Conservation (phyloP, 2,797 vertebrate genomes). For the Cynodonichthys magdalenae region DNA sequence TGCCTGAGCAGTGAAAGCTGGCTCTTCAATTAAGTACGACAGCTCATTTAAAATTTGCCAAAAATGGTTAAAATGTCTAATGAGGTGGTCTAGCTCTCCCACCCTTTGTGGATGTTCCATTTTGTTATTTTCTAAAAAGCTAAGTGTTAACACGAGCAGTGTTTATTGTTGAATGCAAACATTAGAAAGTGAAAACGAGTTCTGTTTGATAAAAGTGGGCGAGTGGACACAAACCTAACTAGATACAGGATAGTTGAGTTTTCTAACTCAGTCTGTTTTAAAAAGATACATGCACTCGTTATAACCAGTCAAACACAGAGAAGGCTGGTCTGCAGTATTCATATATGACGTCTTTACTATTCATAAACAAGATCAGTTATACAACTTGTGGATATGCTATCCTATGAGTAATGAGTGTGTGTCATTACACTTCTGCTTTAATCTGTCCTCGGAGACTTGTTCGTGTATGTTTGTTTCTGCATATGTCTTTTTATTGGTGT, state of each 20-base stretch:
- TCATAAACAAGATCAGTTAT: conserved; percentile 42
- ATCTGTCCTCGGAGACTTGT: conserved; percentile 18
- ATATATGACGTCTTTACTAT: conserved; percentile 43
- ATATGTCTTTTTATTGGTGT: background rate
- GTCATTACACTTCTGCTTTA: conserved; percentile 34
- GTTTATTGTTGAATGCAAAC: conserved; percentile 64
- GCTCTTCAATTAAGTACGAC: no score
- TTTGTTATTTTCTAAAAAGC: conserved; percentile 14
- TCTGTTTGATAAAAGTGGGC: background rate
- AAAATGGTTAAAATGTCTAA: no score
- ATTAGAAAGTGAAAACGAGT: conserved; percentile 34
- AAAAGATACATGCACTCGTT: background rate
- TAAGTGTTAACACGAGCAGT: conserved; percentile 45
- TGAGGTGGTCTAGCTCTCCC: no score
- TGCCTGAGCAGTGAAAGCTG: no score
- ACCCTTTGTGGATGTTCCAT: conserved; percentile 40
- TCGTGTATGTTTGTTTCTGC: conserved; percentile 3
- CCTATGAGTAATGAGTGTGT: background rate
- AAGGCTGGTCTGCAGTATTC: conserved; percentile 39
- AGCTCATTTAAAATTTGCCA: no score
- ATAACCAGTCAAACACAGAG: conserved; percentile 25
- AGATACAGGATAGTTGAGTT: no score
- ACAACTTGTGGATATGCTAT: conserved; percentile 36
- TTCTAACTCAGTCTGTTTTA: background rate
- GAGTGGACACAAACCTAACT: no score